Percentiles rank a stretch among this genome's conserved stretches.
phyloP scores from a whole-genome alignment of 2,797 vertebrate species.

The Delichon dasypus region DNA sequence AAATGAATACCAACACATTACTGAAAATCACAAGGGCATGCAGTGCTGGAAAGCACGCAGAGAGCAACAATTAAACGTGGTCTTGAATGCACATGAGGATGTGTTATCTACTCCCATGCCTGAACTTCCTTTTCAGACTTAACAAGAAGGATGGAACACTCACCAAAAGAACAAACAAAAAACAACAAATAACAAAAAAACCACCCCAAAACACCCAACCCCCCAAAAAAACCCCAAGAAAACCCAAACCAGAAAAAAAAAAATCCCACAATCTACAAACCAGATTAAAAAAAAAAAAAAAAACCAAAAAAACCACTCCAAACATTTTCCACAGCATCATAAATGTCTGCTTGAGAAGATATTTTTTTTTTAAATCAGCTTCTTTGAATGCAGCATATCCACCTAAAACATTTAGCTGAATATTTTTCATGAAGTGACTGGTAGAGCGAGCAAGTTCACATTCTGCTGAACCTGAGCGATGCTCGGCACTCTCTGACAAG shows the following conservation, averaged over 20 bases:
- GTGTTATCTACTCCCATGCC: slow-evolving; percentile 67
- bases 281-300: too few species aligned
- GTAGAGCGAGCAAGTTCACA: neutral
- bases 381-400: neutral
- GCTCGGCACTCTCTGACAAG: neutral
- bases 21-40: neutral
- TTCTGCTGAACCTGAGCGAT: neutral
- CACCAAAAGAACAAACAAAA: neutral
- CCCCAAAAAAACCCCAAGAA: neutral
- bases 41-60: neutral
- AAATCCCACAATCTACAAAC: neutral
- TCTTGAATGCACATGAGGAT: neutral
- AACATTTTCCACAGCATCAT: neutral
- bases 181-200: too few species aligned
- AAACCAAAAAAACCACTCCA: neutral
- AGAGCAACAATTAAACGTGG: neutral
- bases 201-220: too few species aligned
- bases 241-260: neutral
- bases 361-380: neutral
- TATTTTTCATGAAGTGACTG: neutral
- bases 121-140: slow-evolving; percentile 73
- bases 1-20: neutral
- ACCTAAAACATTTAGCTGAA: neutral
- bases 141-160: neutral
- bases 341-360: neutral